A percentile compares a stretch with the other conserved stretches of the same genome.
These are phyloP conservation scores for Tenthredo distinguenda DNA, from an alignment of 2,888 invertebrate species.

Conservation along the genomic window DNA sequence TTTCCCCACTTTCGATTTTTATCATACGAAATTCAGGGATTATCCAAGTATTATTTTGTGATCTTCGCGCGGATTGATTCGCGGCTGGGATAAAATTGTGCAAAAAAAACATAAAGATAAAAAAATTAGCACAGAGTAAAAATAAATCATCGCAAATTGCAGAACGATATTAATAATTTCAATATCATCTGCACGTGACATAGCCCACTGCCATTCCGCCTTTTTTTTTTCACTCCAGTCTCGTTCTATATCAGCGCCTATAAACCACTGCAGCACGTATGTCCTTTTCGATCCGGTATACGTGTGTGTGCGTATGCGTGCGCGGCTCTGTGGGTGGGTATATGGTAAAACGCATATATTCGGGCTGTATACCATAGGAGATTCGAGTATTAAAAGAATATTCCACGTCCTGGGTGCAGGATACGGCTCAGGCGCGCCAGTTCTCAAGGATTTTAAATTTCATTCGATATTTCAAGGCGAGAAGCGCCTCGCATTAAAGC, in stretches of 20 bases:
- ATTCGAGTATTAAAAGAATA: slow-evolving; percentile 43
- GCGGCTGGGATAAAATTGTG: background rate
- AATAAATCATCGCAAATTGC: slow-evolving; percentile 43
- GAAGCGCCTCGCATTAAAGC: background rate
- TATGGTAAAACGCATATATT: slow-evolving; percentile 2
- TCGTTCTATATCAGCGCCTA: slow-evolving; percentile 27
- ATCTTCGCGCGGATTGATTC: background rate
- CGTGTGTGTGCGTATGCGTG: background rate
- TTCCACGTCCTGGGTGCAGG: slow-evolving; percentile 29
- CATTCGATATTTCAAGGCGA: slow-evolving; percentile 16
- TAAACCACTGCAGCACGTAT: slow-evolving; percentile 42
- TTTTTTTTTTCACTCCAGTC: slow-evolving; percentile 23
- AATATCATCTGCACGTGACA: slow-evolving; percentile 47
- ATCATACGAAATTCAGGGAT: no score
- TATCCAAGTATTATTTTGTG: no score
- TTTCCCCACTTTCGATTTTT: no score
- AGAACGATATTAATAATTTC: slow-evolving; percentile 49
- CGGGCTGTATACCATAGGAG: background rate
- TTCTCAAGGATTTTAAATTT: slow-evolving; percentile 34
- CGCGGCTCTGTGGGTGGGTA: background rate
- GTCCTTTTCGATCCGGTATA: background rate
- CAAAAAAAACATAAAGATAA: background rate
- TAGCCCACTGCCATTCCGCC: background rate
- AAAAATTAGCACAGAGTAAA: background rate
- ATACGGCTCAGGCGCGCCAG: background rate